Conservation (phyloP, 53 echinoderm and acorn worm genomes). For the Stichopus horrens region DNA sequence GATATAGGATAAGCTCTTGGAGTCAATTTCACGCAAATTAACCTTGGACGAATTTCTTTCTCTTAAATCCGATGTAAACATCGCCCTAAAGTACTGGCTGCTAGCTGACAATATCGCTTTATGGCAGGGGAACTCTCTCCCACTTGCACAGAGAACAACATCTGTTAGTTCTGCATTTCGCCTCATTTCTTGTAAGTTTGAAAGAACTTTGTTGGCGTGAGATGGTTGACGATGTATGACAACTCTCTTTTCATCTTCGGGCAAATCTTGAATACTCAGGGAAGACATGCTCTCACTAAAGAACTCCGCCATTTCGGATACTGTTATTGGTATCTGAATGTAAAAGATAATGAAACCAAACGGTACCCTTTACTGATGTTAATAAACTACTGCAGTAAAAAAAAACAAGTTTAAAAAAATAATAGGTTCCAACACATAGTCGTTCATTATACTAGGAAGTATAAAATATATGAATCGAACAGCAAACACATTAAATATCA, state of each 20-base stretch:
- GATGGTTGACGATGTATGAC: constrained; percentile 9
- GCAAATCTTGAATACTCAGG: constrained; percentile 12
- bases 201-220: neutral
- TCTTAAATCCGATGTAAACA: constrained; percentile 65
- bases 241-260: neutral
- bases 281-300: neutral
- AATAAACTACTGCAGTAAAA: too few species aligned
- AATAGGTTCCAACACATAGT: too few species aligned
- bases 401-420: too few species aligned
- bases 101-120: constrained; percentile 65
- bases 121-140: constrained; percentile 60
- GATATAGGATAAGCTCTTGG: constrained; percentile 47
- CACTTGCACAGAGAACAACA: constrained; percentile 55
- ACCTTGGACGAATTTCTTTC: constrained; percentile 60
- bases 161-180: constrained; percentile 56
- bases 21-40: constrained; percentile 50
- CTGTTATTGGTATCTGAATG: neutral
- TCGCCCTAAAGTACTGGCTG: constrained; percentile 68
- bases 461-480: too few species aligned
- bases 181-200: constrained; percentile 46
- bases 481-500: too few species aligned
- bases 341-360: neutral
- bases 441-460: too few species aligned
- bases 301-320: constrained; percentile 12
- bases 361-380: too few species aligned